A percentile compares a stretch with the other conserved stretches of the same genome.
phyloP scores from a whole-genome alignment of 1,140 invertebrate species.

The Lamellibrachia luymesi region DNA sequence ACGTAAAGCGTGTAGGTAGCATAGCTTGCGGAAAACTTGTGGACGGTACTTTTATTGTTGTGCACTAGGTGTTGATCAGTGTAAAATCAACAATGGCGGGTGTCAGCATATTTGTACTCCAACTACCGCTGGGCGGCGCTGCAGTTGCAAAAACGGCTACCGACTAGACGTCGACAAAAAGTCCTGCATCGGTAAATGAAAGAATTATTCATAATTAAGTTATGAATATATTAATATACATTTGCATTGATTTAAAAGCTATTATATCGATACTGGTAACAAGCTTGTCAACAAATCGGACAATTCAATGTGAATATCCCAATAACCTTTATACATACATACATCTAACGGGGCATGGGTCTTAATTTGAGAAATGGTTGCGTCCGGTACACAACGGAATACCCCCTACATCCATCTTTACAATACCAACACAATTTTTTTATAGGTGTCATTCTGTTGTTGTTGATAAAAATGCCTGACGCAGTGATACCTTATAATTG shows the following conservation, averaged over 20 bases:
- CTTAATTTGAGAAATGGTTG: no score
- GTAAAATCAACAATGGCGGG: conserved; percentile 11
- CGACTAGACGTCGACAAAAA: background rate
- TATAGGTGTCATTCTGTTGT: no score
- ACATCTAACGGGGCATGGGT: no score
- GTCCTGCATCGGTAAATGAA: conserved; percentile 14
- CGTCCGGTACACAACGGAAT: no score
- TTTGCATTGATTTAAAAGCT: background rate
- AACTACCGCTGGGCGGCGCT: background rate
- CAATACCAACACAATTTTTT: no score
- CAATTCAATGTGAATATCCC: no score
- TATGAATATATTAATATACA: background rate
- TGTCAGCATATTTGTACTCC: background rate
- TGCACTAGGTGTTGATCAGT: conserved; percentile 6
- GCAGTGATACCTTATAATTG: no score
- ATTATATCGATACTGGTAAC: no score
- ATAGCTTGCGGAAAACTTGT: background rate
- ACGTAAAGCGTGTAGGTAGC: background rate
- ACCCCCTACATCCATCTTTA: no score
- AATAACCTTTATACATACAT: no score
- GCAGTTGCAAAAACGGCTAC: conserved; percentile 7
- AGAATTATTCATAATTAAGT: background rate
- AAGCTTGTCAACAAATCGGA: no score
- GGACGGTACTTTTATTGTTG: background rate
- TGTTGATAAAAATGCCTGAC: no score